Evolutionary conservation across 2,888 invertebrate genomes (phyloP).

Genomic region (Drosophila infuscata): DNA sequence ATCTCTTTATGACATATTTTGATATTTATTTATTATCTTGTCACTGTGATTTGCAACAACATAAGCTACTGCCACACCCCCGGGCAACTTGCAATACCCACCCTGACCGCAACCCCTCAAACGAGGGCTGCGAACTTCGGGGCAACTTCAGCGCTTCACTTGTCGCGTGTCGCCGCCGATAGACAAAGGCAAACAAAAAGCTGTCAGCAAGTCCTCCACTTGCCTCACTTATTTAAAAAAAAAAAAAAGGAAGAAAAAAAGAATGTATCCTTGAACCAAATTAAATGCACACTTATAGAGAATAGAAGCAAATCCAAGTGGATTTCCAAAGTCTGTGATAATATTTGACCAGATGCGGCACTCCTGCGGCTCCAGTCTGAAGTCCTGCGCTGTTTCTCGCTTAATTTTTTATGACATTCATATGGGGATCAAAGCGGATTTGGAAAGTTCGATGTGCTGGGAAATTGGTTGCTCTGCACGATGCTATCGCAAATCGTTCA

Average conservation of each 20-base stretch:
- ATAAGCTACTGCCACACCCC: slow-evolving; percentile 68
- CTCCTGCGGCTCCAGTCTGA: slow-evolving; percentile 18
- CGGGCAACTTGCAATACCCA: slow-evolving; percentile 17
- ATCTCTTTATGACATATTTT: slow-evolving; percentile 83
- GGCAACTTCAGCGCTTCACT: slow-evolving; percentile 39
- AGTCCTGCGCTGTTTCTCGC: slow-evolving; percentile 49
- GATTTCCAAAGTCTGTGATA: slow-evolving; percentile 59
- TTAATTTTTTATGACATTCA: slow-evolving; percentile 82
- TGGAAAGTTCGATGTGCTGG: slow-evolving; percentile 52
- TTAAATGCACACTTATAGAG: slow-evolving; percentile 74
- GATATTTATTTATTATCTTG: slow-evolving; percentile 84
- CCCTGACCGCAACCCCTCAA: slow-evolving; percentile 52
- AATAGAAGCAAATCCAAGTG: slow-evolving; percentile 51
- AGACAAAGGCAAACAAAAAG: slow-evolving; percentile 68
- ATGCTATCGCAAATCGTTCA: slow-evolving; percentile 42
- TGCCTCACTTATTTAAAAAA: neutral
- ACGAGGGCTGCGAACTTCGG: slow-evolving; percentile 47
- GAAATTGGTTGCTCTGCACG: slow-evolving; percentile 51
- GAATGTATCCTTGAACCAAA: slow-evolving; percentile 66
- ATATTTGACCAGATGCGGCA: slow-evolving; percentile 82
- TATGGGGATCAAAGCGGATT: slow-evolving; percentile 75
- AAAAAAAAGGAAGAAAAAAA: neutral
- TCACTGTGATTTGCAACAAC: slow-evolving; percentile 74
- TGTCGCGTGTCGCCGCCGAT: slow-evolving; percentile 57
- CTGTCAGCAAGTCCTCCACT: slow-evolving; percentile 75